Base-by-base conservation (phyloP, 2,113 vertebrate genomes). In the Perca flavescens region DNA sequence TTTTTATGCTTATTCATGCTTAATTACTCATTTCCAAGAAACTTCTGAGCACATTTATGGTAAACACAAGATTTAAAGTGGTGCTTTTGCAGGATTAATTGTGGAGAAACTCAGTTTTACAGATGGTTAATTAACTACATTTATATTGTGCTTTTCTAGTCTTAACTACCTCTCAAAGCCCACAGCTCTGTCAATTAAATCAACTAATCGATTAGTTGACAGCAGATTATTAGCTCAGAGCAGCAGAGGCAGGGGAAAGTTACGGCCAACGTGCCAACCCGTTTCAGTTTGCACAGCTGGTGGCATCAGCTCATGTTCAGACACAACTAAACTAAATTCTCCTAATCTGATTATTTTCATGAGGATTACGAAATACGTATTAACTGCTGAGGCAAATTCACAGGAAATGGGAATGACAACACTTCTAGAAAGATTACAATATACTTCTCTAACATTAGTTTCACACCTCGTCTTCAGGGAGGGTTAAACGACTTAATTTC, bases 251-350 rank as follows among this genome's bases (percentile, higher is more conserved):
- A 21, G 34, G n/a, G 36, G 15, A 25, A 63, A 58, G 60, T 65
- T 12, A 2, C 57, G 28, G n/a, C 21, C 6, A 2, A 46, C 43
- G 12, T 17, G 68, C 65, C 71, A 65, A 65, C 65, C 14, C 8
- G 17, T 54, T 77, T 53, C 2, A 53, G 69, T 47, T 31, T 43
- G 25, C 53, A 17, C 79, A 81, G 56, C 79, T 60, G 74, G n/a
- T 1, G 7, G 15, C 15, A 7, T 62, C 17, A 31, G 17, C 46
- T 50, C 21, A 25, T 4, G 28, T 22, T 62, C 25, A 21, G 10
- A 43, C 34, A 25, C 50, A 54, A 40, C 19, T 34, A 34, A 34
- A 34, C 34, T 34, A 34, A 34, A 34, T 34, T 34, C 34, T 34
- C 34, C 34, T 34, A 34, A 34, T 34, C 49, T 50, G 28, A 16